phyloP scores from a whole-genome alignment of 1,140 invertebrate species.

The Heliothis virescens region DNA sequence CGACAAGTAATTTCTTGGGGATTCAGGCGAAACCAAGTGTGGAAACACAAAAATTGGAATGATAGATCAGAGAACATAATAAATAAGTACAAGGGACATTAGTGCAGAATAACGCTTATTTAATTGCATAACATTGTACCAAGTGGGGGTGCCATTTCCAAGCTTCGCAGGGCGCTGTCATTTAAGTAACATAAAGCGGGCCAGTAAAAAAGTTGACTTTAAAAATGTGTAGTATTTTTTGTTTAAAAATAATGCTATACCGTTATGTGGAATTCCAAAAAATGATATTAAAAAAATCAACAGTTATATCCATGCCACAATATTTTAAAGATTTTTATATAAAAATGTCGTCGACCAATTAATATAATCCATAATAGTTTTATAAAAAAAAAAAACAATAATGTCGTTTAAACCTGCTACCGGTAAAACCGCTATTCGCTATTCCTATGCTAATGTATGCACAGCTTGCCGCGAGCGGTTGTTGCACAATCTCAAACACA shows the following conservation, averaged over 20 bases:
- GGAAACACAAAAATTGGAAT: no score
- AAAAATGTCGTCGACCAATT: no score
- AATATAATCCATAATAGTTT: no score
- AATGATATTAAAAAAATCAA: no score
- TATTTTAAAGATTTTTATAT: no score
- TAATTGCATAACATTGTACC: conserved; percentile 29
- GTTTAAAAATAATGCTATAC: no score
- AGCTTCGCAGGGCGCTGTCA: neutral
- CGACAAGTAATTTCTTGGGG: no score
- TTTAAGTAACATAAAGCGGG: neutral
- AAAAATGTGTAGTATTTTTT: no score
- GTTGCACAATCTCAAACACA: conserved; percentile 20
- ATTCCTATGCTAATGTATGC: conserved; percentile 14
- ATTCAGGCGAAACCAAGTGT: no score
- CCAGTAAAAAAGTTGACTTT: neutral
- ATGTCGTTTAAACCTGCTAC: neutral
- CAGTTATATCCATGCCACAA: no score
- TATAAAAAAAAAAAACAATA: neutral
- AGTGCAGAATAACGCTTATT: conserved; percentile 30
- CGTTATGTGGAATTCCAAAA: no score
- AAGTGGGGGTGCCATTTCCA: conserved; percentile 35
- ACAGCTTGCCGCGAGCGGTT: neutral
- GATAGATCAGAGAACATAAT: no score
- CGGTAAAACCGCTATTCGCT: conserved; percentile 17
- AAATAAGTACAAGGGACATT: neutral